Base-by-base conservation (phyloP, 1,140 invertebrate genomes). In the Drosophila leontia region DNA sequence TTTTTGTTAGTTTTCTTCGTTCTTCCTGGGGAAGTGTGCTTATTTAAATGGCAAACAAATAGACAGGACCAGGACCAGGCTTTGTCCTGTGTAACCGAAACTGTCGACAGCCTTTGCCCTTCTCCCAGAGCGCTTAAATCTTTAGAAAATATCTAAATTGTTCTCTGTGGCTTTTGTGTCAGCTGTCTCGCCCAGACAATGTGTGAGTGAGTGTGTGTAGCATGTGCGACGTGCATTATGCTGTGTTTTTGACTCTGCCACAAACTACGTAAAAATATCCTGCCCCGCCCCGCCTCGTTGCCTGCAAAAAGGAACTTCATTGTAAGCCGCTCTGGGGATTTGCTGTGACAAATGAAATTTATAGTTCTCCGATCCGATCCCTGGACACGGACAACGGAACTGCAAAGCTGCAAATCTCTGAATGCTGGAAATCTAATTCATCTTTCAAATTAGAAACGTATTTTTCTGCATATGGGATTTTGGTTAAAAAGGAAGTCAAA, bases 11-110 rank as follows among this genome's bases (percentile, higher is more conserved):
- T 50, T 51, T 9, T 2, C 26, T 56, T 70, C 59, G 59, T 45
- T 39, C 15, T 78, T 65, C 63, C 67, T 45, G 39, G 23, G 55
- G 82, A 85, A 85, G 71, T 85, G 65, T 87, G 84, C 84, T 88
- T 84, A 87, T 87, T 88, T 88, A 88, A 90, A 88, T 90, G 85
- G 55, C 84, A 88, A 90, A 90, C 85, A 84, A 88, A 86, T 86
- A 85, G 50, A 48, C 64, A 56, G 13, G 39, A 23, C 23, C 48
- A 35, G 35, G 60, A 51, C 37, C 41, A 41, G 47, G 45, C 61
- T 17, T 11, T 2, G 53, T 26, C 51, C 51, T 55, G 76, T 82
- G 80, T 65, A 70, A 72, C 58, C 50, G 68, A 63, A 80, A 70
- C 80, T 83, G 84, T 75, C 87, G 85, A 88, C 80, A 90, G 76